phyloP scores from a whole-genome alignment of 2,797 vertebrate species.

The Tapera naevia region DNA sequence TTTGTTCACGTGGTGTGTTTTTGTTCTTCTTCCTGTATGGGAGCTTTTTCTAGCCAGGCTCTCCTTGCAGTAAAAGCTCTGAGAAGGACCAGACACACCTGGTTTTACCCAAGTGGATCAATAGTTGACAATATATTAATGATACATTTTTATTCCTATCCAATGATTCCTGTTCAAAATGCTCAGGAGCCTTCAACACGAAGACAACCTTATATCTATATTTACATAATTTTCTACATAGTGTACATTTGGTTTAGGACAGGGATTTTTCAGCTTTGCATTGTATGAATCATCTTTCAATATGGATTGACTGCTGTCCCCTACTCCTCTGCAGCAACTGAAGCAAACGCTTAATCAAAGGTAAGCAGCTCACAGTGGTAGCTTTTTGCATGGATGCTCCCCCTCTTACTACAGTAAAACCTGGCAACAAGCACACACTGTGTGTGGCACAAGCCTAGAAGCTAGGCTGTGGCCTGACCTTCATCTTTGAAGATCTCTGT shows the following conservation, averaged over 20 bases:
- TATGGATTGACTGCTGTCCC: neutral
- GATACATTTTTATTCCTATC: neutral
- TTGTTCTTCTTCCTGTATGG: neutral
- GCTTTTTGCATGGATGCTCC: neutral
- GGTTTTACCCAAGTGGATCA: neutral
- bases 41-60: neutral
- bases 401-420: neutral
- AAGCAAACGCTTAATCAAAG: neutral
- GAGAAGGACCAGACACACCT: neutral
- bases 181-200: neutral
- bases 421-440: neutral
- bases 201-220: neutral
- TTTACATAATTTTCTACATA: neutral
- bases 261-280: neutral
- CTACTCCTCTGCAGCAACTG: neutral
- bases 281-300: neutral
- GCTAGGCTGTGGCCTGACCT: neutral
- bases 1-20: neutral
- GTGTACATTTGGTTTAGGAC: neutral
- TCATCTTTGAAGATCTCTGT: neutral
- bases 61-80: neutral
- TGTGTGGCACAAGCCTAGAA: neutral
- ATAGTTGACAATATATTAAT: neutral
- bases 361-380: neutral
- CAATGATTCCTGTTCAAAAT: neutral